phyloP scores from a whole-genome alignment of 1,140 invertebrate genomes.

The Ostrea edulis region DNA sequence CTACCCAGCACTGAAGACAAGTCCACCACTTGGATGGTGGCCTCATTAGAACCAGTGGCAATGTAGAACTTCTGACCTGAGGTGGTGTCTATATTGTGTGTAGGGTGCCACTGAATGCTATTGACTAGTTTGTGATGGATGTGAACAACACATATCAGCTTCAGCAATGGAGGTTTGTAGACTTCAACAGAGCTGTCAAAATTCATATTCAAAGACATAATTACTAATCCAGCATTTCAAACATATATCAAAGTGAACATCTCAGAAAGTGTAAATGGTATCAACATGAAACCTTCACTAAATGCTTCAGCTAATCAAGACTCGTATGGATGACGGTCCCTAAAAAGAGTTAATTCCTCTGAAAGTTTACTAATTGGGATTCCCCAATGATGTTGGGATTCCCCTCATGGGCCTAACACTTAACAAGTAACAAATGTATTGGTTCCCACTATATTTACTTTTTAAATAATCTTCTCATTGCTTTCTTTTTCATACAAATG shows the following conservation, averaged over 20 bases:
- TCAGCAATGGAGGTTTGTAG: conserved; percentile 66
- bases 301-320: no score
- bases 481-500: no score
- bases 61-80: conserved; percentile 84
- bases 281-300: not conserved
- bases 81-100: conserved; percentile 81
- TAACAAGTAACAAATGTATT: no score
- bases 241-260: conserved; percentile 33
- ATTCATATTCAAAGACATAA: not conserved
- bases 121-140: conserved; percentile 83
- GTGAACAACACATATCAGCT: conserved; percentile 75
- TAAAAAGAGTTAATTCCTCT: no score
- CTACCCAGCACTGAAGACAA: conserved; percentile 56
- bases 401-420: no score
- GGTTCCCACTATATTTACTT: no score
- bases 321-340: no score
- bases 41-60: conserved; percentile 83
- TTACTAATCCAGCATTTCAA: no score
- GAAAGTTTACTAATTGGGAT: no score
- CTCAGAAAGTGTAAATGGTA: not conserved
- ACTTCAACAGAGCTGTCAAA: conserved; percentile 75
- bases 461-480: no score
- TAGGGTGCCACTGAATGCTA: conserved; percentile 86
- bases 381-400: no score
- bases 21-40: conserved; percentile 82